Evolutionary conservation across 2,888 invertebrate genomes (phyloP), one percentile per base, ranked within the genome.

Genomic region (Argyra leucocephala): DNA sequence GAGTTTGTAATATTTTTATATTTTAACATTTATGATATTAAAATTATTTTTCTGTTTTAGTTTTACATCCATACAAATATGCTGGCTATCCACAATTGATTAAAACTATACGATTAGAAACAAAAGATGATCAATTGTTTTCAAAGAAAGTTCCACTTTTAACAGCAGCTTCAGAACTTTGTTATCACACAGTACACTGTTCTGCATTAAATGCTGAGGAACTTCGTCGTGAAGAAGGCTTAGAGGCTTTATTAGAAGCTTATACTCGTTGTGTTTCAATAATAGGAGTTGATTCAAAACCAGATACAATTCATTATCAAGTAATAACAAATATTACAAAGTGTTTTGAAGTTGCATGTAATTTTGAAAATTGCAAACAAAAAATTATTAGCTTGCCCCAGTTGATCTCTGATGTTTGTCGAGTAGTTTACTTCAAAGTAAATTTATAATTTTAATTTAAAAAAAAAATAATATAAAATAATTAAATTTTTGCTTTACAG

Each of bases 141-240:
- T 91, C 90, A 3, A 93, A 93, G 79, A 84, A 85, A 68, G 86
- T 85, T 0, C 90, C 91, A 26, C 80, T 99, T 57, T 81, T 99
- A 70, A 88, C 93, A 0, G 93, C 96, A 22, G 96, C 98, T 4
- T 90, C 91, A 69, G 95, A 96, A 79, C 85, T 99, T 36, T 94
- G 96, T 63, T 97, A 94, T 81, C 94, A 96, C 74, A 99, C 98
- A 0, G 93, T 99, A 4, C 88, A 90, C 72, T 97, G 97, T 80
- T 97, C 97, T 0, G 91, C 96, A 15, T 82, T 99, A 59, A 99
- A 99, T 80, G 99, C 98, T 0, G 98, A 99, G 81, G 98, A 99
- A 79, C 82, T 99, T 69, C 82, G 98, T 64, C 81, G 99, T 64
- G 98, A 99, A 80, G 90, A 90, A 66, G 98, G 98, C 0, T 83